Percentiles rank a stretch among this genome's conserved stretches.
These are phyloP conservation scores for Penaeus chinensis DNA, from an alignment of 1,140 invertebrate genomes.

Conservation along the genomic window DNA sequence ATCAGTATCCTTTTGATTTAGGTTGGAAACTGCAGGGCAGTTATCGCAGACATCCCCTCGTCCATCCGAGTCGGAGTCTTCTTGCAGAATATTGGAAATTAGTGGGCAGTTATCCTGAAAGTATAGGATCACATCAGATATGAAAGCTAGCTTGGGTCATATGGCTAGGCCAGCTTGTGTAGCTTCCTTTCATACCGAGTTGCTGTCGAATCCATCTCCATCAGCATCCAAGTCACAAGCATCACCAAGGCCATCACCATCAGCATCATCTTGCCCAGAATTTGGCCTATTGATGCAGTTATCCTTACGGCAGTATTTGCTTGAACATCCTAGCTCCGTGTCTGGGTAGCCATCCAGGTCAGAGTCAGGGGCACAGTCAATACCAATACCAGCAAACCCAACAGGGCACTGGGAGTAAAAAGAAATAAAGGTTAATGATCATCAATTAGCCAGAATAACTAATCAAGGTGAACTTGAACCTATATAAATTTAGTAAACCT, in stretches of 20 bases:
- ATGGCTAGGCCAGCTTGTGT: too few relatives aligned
- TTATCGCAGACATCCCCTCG: constrained; percentile 87
- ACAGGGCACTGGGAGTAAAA: not conserved
- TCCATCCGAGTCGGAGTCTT: constrained; percentile 80
- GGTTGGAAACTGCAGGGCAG: constrained; percentile 81
- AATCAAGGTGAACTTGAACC: too few relatives aligned
- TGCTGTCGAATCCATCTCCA: too few relatives aligned
- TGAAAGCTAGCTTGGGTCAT: too few relatives aligned
- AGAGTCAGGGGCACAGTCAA: not conserved
- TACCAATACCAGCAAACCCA: not conserved
- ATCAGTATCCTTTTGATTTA: constrained; percentile 81
- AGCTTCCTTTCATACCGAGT: too few relatives aligned
- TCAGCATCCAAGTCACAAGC: too few relatives aligned
- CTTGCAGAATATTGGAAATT: constrained; percentile 78
- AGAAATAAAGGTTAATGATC: too few relatives aligned
- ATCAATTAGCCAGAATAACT: too few relatives aligned
- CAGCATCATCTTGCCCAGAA: not conserved
- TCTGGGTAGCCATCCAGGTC: constrained; percentile 1
- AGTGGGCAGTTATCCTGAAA: too few relatives aligned
- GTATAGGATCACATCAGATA: too few relatives aligned
- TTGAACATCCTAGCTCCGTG: not conserved
- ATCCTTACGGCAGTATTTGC: not conserved
- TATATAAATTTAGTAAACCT: too few relatives aligned
- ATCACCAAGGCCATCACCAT: too few relatives aligned
- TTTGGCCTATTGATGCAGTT: not conserved